phyloP scores from a whole-genome alignment of 2,113 vertebrate species.

The Dolichallabes microphthalmus region DNA sequence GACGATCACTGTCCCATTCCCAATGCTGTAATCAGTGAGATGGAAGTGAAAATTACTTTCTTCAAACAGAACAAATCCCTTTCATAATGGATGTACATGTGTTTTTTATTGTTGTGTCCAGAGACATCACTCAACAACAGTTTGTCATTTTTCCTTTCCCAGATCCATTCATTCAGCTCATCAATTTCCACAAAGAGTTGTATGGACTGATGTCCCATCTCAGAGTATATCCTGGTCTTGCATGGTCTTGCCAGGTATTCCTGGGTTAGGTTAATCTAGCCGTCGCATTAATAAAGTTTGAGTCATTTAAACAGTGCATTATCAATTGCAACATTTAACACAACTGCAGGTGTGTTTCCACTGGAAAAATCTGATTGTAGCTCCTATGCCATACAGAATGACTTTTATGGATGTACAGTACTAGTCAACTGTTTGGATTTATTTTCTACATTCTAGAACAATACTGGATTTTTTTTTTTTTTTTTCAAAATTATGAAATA shows the following conservation, averaged over 20 bases:
- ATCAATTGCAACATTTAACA: too few species aligned
- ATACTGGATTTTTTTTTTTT: too few species aligned
- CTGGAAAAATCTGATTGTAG: not conserved
- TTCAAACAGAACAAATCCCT: constrained; percentile 12
- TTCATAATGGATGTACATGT: not conserved
- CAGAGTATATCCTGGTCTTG: not conserved
- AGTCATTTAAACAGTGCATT: too few species aligned
- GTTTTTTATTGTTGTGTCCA: not conserved
- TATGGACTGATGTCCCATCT: not conserved
- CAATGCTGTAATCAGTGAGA: not conserved
- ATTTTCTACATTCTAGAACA: too few species aligned
- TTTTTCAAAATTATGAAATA: too few species aligned
- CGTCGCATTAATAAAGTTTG: too few species aligned
- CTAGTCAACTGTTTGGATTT: too few species aligned
- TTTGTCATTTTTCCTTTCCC: not conserved
- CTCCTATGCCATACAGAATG: not conserved
- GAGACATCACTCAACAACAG: not conserved
- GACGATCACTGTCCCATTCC: not conserved
- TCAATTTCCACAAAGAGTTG: not conserved
- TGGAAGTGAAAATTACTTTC: constrained; percentile 30
- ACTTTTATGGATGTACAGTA: not conserved
- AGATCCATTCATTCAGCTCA: not conserved
- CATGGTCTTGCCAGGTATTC: too few species aligned
- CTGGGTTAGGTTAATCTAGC: too few species aligned
- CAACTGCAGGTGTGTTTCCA: not conserved